These are phyloP conservation scores for Platichthys flesus DNA, from an alignment of 2,113 vertebrate genomes.

Conservation along the genomic window DNA sequence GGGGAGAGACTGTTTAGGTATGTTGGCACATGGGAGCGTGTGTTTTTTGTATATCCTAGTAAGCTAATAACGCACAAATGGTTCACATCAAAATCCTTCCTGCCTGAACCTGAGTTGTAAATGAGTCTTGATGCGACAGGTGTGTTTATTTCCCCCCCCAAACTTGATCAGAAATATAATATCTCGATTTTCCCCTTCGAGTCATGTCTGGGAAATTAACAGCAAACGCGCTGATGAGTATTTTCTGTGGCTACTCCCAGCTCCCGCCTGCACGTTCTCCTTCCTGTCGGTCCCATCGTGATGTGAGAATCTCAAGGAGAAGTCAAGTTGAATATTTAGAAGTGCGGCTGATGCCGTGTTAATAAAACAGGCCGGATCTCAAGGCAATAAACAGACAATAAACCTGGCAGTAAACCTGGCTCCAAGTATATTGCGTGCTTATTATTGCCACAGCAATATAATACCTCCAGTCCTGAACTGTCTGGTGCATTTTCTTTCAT, in stretches of 20 bases:
- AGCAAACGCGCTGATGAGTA: background rate
- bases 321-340: conserved; percentile 53
- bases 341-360: conserved; percentile 42
- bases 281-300: conserved; percentile 8
- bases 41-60: background rate
- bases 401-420: conserved; percentile 49
- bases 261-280: conserved; percentile 8
- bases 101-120: background rate
- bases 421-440: conserved; percentile 38
- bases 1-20: conserved; percentile 6
- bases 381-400: conserved; percentile 54
- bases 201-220: no score
- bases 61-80: conserved; percentile 16
- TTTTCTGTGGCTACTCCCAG: conserved; percentile 1
- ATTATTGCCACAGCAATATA: conserved; percentile 46
- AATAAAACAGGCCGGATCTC: conserved; percentile 51
- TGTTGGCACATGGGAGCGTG: conserved; percentile 24
- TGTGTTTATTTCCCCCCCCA: background rate
- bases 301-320: conserved; percentile 21
- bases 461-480: conserved; percentile 43
- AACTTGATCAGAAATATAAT: background rate
- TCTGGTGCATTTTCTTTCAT: conserved; percentile 49
- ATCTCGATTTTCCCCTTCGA: background rate
- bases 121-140: background rate
- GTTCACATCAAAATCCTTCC: background rate